phyloP scores from a whole-genome alignment of 64 coral and sea anemone species.

The Hydrozoanthus tunicans region DNA sequence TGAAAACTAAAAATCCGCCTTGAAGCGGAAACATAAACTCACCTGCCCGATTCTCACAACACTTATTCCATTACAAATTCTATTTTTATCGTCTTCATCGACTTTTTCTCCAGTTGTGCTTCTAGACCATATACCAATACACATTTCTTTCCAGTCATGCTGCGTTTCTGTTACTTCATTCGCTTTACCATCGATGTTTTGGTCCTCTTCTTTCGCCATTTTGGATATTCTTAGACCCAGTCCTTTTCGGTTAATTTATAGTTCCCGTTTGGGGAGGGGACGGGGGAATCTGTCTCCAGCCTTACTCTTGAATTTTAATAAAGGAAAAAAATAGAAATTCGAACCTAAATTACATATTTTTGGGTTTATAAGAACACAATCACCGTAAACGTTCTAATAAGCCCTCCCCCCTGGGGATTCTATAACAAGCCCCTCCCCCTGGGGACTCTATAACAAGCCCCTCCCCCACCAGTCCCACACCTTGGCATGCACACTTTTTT shows the following conservation, averaged over 20 bases:
- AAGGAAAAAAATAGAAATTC: background rate
- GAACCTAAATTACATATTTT: too few species aligned
- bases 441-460: too few species aligned
- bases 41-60: conserved; percentile 47
- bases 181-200: background rate
- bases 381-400: too few species aligned
- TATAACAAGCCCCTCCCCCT: too few species aligned
- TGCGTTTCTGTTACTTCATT: background rate
- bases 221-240: conserved; percentile 38
- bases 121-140: conserved; percentile 55
- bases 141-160: conserved; percentile 38
- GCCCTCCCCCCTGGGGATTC: too few species aligned
- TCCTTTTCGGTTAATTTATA: background rate
- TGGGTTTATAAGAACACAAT: too few species aligned
- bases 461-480: too few species aligned
- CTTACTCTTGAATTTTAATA: background rate
- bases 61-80: conserved; percentile 51
- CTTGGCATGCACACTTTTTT: too few species aligned
- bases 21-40: background rate
- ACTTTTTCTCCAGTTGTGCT: conserved; percentile 47
- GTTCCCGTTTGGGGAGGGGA: background rate
- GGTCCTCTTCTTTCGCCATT: conserved; percentile 50
- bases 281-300: background rate
- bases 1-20: too few species aligned
- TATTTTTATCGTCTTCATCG: conserved; percentile 41